Evolutionary conservation across 92 coral and sea anemone genomes (phyloP).

Genomic region (Siderastrea siderea): DNA sequence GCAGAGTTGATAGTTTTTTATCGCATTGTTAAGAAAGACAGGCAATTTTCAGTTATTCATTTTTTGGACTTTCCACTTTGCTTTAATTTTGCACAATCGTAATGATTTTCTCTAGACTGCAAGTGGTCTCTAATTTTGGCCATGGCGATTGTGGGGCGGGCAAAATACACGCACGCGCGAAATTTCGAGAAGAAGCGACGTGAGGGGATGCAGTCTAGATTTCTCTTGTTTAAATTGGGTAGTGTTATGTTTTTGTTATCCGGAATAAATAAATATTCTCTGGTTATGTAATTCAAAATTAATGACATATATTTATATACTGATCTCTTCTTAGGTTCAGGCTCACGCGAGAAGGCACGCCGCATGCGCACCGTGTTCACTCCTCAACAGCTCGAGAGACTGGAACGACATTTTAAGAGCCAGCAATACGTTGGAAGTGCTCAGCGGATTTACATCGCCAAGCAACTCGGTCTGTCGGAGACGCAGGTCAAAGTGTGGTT

Average conservation of each 20-base stretch:
- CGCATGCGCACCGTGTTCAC: constrained; percentile 89
- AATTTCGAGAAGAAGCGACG: neutral
- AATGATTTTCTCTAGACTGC: no score
- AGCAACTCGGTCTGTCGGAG: constrained; percentile 82
- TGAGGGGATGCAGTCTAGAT: neutral
- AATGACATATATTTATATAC: neutral
- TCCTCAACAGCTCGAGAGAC: constrained; percentile 80
- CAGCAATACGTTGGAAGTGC: constrained; percentile 85
- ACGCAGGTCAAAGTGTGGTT: constrained; percentile 91
- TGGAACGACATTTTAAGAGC: constrained; percentile 78
- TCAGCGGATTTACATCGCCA: constrained; percentile 78
- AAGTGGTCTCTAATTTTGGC: no score
- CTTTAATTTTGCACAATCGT: no score
- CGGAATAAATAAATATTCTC: neutral
- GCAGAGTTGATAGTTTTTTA: no score
- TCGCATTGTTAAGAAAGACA: no score
- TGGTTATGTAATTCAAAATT: no score
- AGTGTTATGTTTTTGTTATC: neutral
- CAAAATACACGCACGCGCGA: no score
- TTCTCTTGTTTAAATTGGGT: neutral
- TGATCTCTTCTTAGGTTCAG: neutral
- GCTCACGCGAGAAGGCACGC: constrained; percentile 65
- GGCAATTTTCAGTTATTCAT: no score
- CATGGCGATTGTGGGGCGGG: no score
- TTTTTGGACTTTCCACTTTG: no score